Evolutionary conservation across 2,888 invertebrate species (phyloP).

Genomic region (Nomada goodeniana): DNA sequence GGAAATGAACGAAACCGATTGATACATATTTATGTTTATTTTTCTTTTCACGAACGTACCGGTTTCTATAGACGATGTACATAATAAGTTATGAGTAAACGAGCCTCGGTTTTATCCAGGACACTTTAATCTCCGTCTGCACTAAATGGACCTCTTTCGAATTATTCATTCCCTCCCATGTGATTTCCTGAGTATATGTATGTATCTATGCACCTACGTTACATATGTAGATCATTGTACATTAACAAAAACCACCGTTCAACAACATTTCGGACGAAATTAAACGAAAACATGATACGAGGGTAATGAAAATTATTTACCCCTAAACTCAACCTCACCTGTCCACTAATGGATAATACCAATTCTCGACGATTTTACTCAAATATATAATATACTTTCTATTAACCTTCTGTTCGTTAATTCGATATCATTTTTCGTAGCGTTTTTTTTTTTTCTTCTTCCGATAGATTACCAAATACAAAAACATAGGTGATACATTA

Average conservation of each 20-base stretch:
- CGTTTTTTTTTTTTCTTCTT: conserved; percentile 35
- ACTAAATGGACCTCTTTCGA: conserved; percentile 41
- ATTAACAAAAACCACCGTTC: not conserved
- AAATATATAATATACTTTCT: conserved; percentile 83
- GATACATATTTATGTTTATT: conserved; percentile 83
- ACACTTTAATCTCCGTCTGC: conserved; percentile 63
- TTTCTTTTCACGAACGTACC: conserved; percentile 83
- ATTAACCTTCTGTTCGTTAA: conserved; percentile 81
- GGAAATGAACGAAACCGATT: conserved; percentile 71
- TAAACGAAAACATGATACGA: conserved; percentile 9
- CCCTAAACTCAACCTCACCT: conserved; percentile 11
- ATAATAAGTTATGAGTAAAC: conserved; percentile 84
- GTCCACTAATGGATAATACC: conserved; percentile 76
- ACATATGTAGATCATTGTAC: not conserved
- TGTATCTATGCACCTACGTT: no score
- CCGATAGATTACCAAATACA: conserved; percentile 83
- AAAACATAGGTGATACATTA: conserved; percentile 83
- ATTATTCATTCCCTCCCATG: conserved; percentile 1
- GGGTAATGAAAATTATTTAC: not conserved
- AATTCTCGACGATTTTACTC: conserved; percentile 81
- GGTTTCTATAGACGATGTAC: conserved; percentile 82
- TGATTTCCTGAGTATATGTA: conserved; percentile 37
- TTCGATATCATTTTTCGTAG: conserved; percentile 77
- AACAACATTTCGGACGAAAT: not conserved
- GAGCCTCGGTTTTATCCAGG: conserved; percentile 82